Evolutionary conservation across 2,888 invertebrate genomes (phyloP).

Genomic region (Dynastes tityus): DNA sequence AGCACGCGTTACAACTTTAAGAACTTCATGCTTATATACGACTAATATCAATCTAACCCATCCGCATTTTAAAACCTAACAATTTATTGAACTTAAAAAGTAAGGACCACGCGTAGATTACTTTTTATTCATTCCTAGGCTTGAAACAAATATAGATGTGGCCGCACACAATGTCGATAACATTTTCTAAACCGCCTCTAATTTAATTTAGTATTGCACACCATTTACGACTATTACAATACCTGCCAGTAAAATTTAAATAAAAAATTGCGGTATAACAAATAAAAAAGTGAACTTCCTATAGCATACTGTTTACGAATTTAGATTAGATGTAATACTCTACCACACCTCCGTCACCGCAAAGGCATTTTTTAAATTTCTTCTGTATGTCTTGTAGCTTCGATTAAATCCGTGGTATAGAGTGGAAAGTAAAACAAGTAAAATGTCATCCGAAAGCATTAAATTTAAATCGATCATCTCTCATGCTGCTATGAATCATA

Average conservation of each 20-base stretch:
- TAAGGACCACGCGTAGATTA: too few species aligned
- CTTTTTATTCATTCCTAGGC: too few species aligned
- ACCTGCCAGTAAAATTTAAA: neutral
- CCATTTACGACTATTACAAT: too few species aligned
- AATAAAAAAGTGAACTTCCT: neutral
- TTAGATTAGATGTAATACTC: neutral
- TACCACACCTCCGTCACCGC: neutral
- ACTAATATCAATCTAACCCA: too few species aligned
- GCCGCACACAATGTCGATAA: too few species aligned
- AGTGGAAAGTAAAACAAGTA: neutral
- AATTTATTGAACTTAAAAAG: too few species aligned
- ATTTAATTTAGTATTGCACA: too few species aligned
- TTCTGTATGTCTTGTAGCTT: neutral
- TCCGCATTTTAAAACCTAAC: too few species aligned
- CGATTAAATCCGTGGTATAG: neutral
- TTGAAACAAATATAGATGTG: too few species aligned
- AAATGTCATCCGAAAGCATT: neutral
- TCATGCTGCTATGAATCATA: neutral
- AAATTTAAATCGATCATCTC: constrained; percentile 3
- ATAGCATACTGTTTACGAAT: neutral
- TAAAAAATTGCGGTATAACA: neutral
- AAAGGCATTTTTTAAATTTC: neutral
- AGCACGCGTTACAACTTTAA: too few species aligned
- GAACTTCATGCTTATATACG: too few species aligned
- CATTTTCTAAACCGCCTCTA: too few species aligned